Base-by-base conservation (phyloP, 2,888 invertebrate genomes). In the Synergus umbraculus region DNA sequence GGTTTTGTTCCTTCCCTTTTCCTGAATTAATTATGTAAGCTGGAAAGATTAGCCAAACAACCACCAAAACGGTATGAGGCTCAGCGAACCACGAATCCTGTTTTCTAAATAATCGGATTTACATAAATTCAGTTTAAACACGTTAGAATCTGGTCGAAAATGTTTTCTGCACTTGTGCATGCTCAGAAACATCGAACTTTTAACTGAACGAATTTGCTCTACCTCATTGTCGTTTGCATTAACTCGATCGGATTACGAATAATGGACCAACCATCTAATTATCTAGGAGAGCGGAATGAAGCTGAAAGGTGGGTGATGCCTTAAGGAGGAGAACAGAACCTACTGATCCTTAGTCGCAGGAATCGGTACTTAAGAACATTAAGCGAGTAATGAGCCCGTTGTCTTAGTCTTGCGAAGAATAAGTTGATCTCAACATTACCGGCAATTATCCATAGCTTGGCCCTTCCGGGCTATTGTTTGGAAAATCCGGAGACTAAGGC, bases 331-430 rank as follows among this genome's bases (percentile, higher is more conserved):
- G 43, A 65, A 65, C 41, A 43, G 15, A 9, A n/a, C 15, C 15
- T n/a, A 3, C n/a, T 41, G 41, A 65, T 65, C 65, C n/a, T 43
- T 9, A 41, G 65, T n/a, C 7, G 9, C 8, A 29, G 29, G 49
- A 69, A 29, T 69, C 22, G 46, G n/a, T 41, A 37, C 69, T 73
- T 13, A 15, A 10, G 37, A 73, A 54, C 69, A 49, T 49, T 73
- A 73, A 73, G 54, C 37, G 49, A 54, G 15, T 65, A 65, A 65
- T 65, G 69, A 73, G 54, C 46, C 46, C 29, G 67, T 46, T 67
- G 67, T 54, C 49, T 73, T 29, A 15, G 49, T 49, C 49, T 49
- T 37, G 43, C 41, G 66, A 44, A 18, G 15, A 41, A 49, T 73
- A 73, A 73, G 69, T 49, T 29, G 49, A 10, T 60, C 60, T 60